Evolutionary conservation across 2,113 vertebrate genomes (phyloP), one percentile per base, ranked within the genome.

Genomic region (Hassar affinis): DNA sequence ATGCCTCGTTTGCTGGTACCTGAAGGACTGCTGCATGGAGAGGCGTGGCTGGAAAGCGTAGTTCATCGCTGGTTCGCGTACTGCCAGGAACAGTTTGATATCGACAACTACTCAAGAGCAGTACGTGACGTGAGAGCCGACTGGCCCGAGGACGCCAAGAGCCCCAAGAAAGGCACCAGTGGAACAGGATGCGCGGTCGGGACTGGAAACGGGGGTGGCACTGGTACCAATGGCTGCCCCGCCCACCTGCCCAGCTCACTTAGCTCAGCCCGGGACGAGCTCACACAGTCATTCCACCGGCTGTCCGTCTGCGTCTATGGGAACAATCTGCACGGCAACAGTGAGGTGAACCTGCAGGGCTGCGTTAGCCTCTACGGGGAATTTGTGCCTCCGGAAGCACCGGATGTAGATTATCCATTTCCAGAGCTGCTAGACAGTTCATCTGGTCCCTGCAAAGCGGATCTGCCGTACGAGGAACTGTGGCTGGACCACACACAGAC

Each of bases 261-360:
- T 6, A 98, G 95, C 75, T 96, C 98, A 0, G 97, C 98, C 0
- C 95, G 98, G 0, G 98, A 99, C 0, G 98, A 99, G 84, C 96
- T 99, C 52, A 99, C 98, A 0, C 98, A 97, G 90, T 99, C 98
- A 82, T 99, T 99, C 90, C 98, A 99, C 90, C 92, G 98, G 1
- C 96, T 99, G 0, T 99, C 98, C 0, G 97, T 99, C 52, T 99
- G 98, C 0, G 97, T 99, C 49, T 99, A 99, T 1, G 96, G 98
- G 68, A 98, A 95, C 94, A 99, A 99, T 87, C 90, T 99, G 79
- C 98, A 99, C 0, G 95, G 97, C 10, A 99, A 99, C 81, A 99
- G 97, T 0, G 97, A 99, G 84, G 98, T 99, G 84, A 99, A 98
- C 86, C 91, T 99, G 64, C 97, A 98, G 0, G 98, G 97, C 82